Evolutionary conservation across 1,140 invertebrate genomes (phyloP).

Genomic region (Acromyrmex charruanus): DNA sequence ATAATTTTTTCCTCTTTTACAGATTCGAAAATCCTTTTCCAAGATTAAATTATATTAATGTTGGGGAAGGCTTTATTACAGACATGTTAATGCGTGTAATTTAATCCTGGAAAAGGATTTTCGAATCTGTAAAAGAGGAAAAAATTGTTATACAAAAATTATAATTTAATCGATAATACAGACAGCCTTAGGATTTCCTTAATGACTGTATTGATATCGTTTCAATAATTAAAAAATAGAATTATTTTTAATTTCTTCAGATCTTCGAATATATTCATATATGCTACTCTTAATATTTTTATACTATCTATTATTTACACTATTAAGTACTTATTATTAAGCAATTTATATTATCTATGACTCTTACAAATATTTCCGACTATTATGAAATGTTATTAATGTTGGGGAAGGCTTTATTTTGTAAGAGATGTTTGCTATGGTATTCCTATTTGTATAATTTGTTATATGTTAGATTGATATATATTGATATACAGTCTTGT

Average conservation of each 20-base stretch:
- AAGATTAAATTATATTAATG: no score
- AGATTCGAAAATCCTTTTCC: no score
- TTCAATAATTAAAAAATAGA: no score
- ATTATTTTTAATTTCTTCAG: not conserved
- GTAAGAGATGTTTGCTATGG: constrained; percentile 14
- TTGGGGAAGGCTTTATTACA: no score
- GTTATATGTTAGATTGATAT: constrained; percentile 18
- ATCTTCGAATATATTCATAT: not conserved
- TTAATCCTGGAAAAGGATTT: no score
- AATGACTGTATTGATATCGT: no score
- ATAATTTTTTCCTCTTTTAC: no score
- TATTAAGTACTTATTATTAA: constrained; percentile 29
- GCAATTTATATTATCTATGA: constrained; percentile 27
- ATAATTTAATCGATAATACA: no score
- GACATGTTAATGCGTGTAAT: no score
- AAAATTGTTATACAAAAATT: no score
- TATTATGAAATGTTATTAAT: constrained; percentile 24
- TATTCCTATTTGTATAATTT: constrained; percentile 16
- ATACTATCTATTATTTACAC: constrained; percentile 31
- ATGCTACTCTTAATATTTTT: not conserved
- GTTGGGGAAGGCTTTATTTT: constrained; percentile 28
- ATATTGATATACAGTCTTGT: not conserved
- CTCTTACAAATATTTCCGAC: constrained; percentile 12
- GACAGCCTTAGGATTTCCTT: no score
- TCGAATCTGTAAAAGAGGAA: no score